Evolutionary conservation across 53 echinoderm and acorn worm genomes (phyloP).

Genomic region (Henricia sp.): DNA sequence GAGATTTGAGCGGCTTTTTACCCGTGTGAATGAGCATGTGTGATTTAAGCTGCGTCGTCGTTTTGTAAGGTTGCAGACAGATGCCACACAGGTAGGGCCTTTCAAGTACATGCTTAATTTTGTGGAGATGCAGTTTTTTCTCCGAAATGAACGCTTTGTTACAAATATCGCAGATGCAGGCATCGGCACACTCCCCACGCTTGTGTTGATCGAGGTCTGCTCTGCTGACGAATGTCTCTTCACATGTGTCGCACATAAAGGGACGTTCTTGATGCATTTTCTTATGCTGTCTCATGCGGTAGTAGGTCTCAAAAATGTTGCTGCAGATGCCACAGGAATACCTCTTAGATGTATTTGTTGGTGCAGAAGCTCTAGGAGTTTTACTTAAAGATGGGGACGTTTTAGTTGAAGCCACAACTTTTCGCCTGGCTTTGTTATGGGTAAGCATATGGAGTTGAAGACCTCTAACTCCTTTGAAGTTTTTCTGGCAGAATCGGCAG

Average conservation of each 20-base stretch:
- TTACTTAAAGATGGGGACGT: not conserved
- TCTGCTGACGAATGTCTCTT: slow-evolving; percentile 21
- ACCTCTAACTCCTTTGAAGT: not conserved
- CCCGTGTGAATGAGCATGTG: slow-evolving; percentile 31
- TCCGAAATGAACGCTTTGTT: not conserved
- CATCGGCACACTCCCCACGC: not conserved
- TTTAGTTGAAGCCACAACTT: too few relatives aligned
- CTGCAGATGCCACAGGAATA: slow-evolving; percentile 45
- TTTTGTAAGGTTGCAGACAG: slow-evolving; percentile 19
- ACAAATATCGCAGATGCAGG: slow-evolving; percentile 11
- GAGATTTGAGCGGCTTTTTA: too few relatives aligned
- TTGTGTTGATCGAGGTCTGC: slow-evolving; percentile 26
- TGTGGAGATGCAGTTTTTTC: not conserved
- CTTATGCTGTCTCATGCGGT: slow-evolving; percentile 33
- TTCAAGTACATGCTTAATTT: slow-evolving; percentile 6
- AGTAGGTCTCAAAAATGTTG: slow-evolving; percentile 25
- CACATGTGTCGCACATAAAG: slow-evolving; percentile 28
- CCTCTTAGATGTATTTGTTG: not conserved
- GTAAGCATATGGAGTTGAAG: slow-evolving; percentile 12
- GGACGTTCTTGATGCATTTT: slow-evolving; percentile 34
- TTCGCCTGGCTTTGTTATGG: slow-evolving; percentile 4
- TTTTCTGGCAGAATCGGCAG: slow-evolving; percentile 25
- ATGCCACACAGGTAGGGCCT: slow-evolving; percentile 28
- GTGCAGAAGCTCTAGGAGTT: not conserved
- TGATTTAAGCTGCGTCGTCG: slow-evolving; percentile 13